A percentile compares a stretch with the other conserved stretches of the same genome.
These are phyloP conservation scores for Dendrocincla tyrannina DNA, from an alignment of 2,797 vertebrate species.

Conservation along the genomic window DNA sequence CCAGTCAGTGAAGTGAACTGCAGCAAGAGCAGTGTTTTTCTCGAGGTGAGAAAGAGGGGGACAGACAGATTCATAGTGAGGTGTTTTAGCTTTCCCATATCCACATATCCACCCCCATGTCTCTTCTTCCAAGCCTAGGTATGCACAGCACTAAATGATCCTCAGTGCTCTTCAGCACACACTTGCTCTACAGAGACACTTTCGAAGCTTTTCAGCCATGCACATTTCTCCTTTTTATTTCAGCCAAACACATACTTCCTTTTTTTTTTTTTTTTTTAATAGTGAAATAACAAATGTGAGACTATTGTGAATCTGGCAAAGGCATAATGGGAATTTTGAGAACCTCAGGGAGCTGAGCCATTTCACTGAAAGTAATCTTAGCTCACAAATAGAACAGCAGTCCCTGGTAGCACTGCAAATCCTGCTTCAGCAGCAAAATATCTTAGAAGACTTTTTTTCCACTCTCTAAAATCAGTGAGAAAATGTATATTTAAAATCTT, in stretches of 20 bases:
- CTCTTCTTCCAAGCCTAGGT: neutral
- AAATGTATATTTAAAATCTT: neutral
- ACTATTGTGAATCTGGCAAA: constrained; percentile 4
- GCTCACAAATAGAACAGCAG: constrained; percentile 45
- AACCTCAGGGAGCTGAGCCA: constrained; percentile 20
- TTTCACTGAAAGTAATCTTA: constrained; percentile 31
- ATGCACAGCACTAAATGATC: neutral
- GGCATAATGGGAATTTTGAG: neutral
- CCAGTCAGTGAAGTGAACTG: neutral
- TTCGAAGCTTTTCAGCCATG: neutral
- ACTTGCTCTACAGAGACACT: neutral
- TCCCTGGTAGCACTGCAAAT: constrained; percentile 27
- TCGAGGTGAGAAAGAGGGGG: neutral
- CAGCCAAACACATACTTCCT: neutral
- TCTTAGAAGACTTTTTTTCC: neutral
- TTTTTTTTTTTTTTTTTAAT: neutral
- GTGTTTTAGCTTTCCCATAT: neutral
- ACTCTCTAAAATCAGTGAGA: neutral
- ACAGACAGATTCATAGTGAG: neutral
- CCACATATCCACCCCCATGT: rapidly evolving
- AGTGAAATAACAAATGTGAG: neutral
- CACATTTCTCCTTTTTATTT: neutral
- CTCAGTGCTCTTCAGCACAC: neutral
- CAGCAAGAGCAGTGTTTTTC: neutral
- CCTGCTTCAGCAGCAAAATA: constrained; percentile 5